Percentiles rank a stretch among this genome's conserved stretches.
Conservation (phyloP, 2,888 invertebrate genomes). For the Merodon equestris region DNA sequence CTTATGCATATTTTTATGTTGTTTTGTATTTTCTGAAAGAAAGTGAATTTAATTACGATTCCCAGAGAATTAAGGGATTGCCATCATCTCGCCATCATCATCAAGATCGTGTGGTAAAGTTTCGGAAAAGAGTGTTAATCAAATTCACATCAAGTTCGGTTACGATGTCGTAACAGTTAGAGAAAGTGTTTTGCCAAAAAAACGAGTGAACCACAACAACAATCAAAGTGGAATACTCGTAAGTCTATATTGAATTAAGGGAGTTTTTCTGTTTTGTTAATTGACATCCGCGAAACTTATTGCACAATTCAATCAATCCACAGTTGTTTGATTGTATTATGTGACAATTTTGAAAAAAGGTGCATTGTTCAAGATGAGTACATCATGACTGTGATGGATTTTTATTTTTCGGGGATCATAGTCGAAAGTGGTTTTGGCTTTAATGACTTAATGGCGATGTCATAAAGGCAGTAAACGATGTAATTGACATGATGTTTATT, state of each 20-base stretch:
- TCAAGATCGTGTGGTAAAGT: too few species aligned
- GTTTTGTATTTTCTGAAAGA: conserved; percentile 41
- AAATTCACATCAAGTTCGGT: conserved; percentile 62
- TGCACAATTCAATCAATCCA: conserved; percentile 46
- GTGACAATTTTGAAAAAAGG: neutral
- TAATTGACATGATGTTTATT: conserved; percentile 34
- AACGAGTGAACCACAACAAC: conserved; percentile 20
- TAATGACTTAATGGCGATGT: conserved; percentile 14
- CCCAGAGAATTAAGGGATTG: conserved; percentile 19
- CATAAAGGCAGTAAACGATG: conserved; percentile 30
- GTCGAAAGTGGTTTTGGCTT: conserved; percentile 45
- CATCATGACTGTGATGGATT: too few species aligned
- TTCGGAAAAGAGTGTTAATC: conserved; percentile 47
- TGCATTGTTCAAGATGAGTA: conserved; percentile 1
- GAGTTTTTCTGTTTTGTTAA: conserved; percentile 13
- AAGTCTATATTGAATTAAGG: too few species aligned
- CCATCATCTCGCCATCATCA: too few species aligned
- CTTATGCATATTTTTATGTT: neutral
- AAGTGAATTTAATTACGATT: conserved; percentile 55
- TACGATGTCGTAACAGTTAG: conserved; percentile 62
- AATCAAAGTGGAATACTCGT: conserved; percentile 26
- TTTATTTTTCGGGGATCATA: conserved; percentile 19
- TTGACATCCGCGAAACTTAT: conserved; percentile 50
- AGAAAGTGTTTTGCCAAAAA: conserved; percentile 64
- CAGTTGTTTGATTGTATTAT: conserved; percentile 1